phyloP scores from a whole-genome alignment of 2,797 vertebrate genomes.

The Amniataba percoides region DNA sequence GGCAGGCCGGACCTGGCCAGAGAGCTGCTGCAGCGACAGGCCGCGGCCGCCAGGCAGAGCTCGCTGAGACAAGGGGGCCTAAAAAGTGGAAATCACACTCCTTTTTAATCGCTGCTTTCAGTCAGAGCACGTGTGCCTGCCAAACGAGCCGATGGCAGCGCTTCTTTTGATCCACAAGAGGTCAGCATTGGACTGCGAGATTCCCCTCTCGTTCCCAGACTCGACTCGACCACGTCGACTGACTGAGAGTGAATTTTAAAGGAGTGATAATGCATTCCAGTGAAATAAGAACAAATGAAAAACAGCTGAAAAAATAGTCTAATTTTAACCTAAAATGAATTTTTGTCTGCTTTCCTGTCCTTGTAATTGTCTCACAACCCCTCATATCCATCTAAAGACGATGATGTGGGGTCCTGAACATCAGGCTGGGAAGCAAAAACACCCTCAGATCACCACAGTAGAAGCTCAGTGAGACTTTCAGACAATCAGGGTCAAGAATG shows the following conservation, averaged over 20 bases:
- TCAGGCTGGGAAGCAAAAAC: neutral
- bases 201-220: rapidly evolving
- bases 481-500: slow-evolving; percentile 15
- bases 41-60: slow-evolving; percentile 34
- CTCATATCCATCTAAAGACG: too few relatives aligned
- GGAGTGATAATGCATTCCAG: neutral
- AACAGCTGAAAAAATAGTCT: neutral
- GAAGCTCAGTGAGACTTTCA: neutral
- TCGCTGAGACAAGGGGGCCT: neutral
- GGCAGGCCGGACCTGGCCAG: slow-evolving; percentile 88
- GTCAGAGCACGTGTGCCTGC: neutral
- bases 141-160: neutral
- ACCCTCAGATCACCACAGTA: neutral
- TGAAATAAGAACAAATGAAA: neutral
- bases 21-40: slow-evolving; percentile 83
- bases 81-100: slow-evolving; percentile 1
- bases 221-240: rapidly evolving
- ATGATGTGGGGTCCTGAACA: neutral
- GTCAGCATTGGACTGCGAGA: slow-evolving; percentile 57
- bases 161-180: slow-evolving; percentile 53
- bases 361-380: neutral
- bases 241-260: neutral
- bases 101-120: neutral
- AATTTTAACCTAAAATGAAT: neutral
- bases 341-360: neutral